A percentile compares a stretch with the other conserved stretches of the same genome.
phyloP scores from a whole-genome alignment of 2,113 vertebrate species.

The Trematocara macrostoma region DNA sequence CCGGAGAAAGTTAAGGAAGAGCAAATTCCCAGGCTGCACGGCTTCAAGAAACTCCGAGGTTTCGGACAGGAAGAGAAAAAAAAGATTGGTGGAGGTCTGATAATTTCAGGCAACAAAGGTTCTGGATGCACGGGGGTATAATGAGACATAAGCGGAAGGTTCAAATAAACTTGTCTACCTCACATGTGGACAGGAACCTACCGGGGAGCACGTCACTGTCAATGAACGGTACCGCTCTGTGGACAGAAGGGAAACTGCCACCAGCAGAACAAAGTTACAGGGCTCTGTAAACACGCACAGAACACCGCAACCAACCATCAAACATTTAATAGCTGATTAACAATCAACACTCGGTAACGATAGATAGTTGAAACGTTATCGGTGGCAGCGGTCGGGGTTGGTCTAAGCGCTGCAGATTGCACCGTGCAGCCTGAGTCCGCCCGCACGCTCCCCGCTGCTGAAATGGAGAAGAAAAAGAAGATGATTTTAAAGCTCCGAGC shows the following conservation, averaged over 20 bases:
- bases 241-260: slow-evolving; percentile 70
- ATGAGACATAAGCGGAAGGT: slow-evolving; percentile 10
- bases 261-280: slow-evolving; percentile 46
- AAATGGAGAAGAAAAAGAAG: not conserved
- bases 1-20: slow-evolving; percentile 82
- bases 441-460: not conserved
- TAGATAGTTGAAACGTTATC: not conserved
- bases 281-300: slow-evolving; percentile 33
- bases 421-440: not conserved
- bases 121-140: not conserved
- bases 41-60: not conserved
- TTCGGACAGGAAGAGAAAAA: not conserved
- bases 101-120: not conserved
- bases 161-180: slow-evolving; percentile 39
- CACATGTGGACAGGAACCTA: not conserved
- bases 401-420: not conserved
- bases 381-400: not conserved
- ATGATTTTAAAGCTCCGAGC: not conserved
- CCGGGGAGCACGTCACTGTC: slow-evolving; percentile 38
- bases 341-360: not conserved
- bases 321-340: not conserved
- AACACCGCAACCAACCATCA: not conserved
- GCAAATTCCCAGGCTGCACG: slow-evolving; percentile 61
- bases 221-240: slow-evolving; percentile 82
- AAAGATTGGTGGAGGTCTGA: not conserved